Base-by-base conservation (phyloP, 1,140 invertebrate genomes). In the Antheraea mylitta region DNA sequence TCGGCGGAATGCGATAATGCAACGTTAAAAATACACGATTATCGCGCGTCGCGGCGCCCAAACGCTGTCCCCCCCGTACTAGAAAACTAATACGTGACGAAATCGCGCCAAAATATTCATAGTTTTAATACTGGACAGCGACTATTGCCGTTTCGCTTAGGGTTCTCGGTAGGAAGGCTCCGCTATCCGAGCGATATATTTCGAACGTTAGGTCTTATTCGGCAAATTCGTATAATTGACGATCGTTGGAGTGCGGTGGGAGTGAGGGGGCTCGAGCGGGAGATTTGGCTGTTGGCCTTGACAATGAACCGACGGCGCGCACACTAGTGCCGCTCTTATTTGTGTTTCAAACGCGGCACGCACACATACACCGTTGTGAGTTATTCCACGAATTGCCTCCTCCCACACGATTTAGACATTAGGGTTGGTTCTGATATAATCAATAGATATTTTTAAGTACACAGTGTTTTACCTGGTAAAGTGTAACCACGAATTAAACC, bases 271-370 rank as follows among this genome's bases (percentile, higher is more conserved):
- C 73, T 77, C 75, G 77, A 83, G 83, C 82, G 83, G 87, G 80
- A 90, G 85, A 89, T 91, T 91, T 87, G 89, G 89, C 84, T 77
- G 89, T 87, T 91, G 87, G 89, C 89, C 89, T 91, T 91, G 89
- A 88, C 89, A 91, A 86, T 91, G 87, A 90, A 91, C 89, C 82
- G 89, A 84, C 87, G 85, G 86, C 86, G 74, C 85, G 74, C 85
- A 86, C 82, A 87, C 83, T 71, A 66, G 45, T 62, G 53, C 38
- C 19, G 67, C n/a, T 63, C 67, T 66, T 71, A 75, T 74, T 72
- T 67, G 77, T 78, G 70, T 74, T 73, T 70, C 68, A 72, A 76
- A 81, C 81, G 69, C 86, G 81, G 89, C 83, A 82, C 66, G 67
- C 64, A 59, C 30, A 79, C 66, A 66, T 61, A 59, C 22, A 79